phyloP scores from a whole-genome alignment of 2,797 vertebrate species.

The Strix occidentalis region DNA sequence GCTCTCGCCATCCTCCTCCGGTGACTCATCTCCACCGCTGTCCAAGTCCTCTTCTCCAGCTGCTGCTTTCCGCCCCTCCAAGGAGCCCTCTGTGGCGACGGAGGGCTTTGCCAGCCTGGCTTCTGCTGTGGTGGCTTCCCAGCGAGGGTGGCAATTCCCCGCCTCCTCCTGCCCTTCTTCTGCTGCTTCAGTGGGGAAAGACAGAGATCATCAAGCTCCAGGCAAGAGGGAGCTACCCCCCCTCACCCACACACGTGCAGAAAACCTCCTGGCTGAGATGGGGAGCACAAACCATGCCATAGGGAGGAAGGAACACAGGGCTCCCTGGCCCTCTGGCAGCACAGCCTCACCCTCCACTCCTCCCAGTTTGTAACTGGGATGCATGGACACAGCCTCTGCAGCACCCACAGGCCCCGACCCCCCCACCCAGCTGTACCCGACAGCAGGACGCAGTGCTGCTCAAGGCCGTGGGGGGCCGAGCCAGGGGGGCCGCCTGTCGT shows the following conservation, averaged over 20 bases:
- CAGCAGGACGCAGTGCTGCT: background rate
- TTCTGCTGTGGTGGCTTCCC: slow-evolving; percentile 23
- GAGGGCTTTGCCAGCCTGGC: background rate
- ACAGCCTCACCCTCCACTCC: background rate
- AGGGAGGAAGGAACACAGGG: background rate
- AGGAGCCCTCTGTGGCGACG: background rate
- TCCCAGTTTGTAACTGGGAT: background rate
- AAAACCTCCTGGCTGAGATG: background rate
- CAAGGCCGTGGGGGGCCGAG: fast-evolving
- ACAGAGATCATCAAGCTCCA: background rate
- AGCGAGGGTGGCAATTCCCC: background rate
- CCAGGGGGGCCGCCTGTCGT: background rate
- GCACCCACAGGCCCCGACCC: background rate
- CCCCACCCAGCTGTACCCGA: background rate
- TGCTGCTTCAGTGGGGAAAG: background rate
- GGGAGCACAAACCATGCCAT: fast-evolving
- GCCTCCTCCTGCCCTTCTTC: background rate
- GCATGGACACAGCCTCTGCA: background rate
- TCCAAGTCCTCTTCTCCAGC: background rate
- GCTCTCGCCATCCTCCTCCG: background rate
- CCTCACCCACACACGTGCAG: background rate
- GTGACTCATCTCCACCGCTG: background rate
- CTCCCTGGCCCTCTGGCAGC: background rate
- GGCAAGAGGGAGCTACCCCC: background rate
- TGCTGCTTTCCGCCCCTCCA: background rate